phyloP scores from a whole-genome alignment of 2,113 vertebrate genomes.

The Bostrychus sinensis region DNA sequence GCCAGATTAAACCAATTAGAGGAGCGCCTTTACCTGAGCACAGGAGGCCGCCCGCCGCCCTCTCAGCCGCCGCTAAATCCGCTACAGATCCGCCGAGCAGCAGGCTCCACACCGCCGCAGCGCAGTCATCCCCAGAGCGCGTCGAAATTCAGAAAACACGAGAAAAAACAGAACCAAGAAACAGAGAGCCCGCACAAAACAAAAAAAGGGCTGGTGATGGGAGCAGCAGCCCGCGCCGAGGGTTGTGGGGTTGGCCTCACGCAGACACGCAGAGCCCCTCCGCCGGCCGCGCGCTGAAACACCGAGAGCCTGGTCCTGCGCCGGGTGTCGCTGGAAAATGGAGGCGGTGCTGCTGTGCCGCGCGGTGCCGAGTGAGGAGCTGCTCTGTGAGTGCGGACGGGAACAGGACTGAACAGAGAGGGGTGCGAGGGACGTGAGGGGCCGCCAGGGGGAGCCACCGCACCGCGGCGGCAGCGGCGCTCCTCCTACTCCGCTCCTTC shows the following conservation, averaged over 20 bases:
- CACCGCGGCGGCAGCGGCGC: too few species aligned
- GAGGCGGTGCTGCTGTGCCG: too few species aligned
- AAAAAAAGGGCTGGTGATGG: too few species aligned
- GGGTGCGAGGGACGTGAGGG: too few species aligned
- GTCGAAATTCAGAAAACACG: neutral
- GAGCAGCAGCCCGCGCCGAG: too few species aligned
- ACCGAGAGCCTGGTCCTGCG: conserved; percentile 20
- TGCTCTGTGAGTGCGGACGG: conserved; percentile 20
- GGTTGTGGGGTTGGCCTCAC: neutral
- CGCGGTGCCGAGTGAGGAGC: too few species aligned
- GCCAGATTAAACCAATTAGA: conserved; percentile 34
- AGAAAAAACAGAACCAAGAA: too few species aligned
- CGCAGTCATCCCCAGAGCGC: conserved; percentile 39
- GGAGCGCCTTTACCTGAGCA: conserved; percentile 53
- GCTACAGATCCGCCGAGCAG: conserved; percentile 39
- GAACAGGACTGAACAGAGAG: neutral
- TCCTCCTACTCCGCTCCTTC: too few species aligned
- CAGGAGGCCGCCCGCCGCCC: conserved; percentile 15
- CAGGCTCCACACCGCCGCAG: too few species aligned
- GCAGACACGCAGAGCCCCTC: conserved; percentile 18
- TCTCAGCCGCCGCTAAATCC: conserved; percentile 33
- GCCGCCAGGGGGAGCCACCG: neutral
- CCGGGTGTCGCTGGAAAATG: conserved; percentile 58
- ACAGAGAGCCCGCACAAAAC: too few species aligned
- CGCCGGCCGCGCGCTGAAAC: conserved; percentile 9